Evolutionary conservation across 2,113 vertebrate genomes (phyloP), one percentile per base, ranked within the genome.

Genomic region (Cercopithecus mona): DNA sequence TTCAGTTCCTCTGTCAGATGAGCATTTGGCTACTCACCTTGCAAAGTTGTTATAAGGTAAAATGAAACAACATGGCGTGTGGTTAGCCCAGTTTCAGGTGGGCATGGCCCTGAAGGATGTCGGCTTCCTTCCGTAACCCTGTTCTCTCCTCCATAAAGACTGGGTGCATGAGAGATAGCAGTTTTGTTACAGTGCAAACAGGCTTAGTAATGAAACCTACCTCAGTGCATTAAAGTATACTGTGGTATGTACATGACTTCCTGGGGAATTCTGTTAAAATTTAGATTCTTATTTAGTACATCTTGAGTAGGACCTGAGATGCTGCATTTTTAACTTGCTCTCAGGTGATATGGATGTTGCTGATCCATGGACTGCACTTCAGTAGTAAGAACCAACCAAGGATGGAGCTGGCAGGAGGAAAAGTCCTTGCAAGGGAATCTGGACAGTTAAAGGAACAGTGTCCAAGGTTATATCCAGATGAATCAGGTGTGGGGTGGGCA

Each of bases 201-300:
- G 52, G 45, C 73, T 66, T 5, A 30, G 2, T 50, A 11, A 38
- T 9, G 32, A 88, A 88, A 78, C 40, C 30, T 52, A 16, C 22
- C 12, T 0, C 17, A 30, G 18, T 25, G 8, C 38, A 40, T n/a
- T 57, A 38, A 89, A 79, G 5, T 14, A 38, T 2, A 57, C 22
- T 40, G 23, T 10, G 45, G 38, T 32, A 12, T 13, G 13, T 7
- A 8, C 18, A 38, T 0, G 0, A 38, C 5, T 61, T 20, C 86
- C 5, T 12, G 6, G 18, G 73, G 52, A 32, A 61, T 35, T 30
- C 59, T 70, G 40, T 43, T 90, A 73, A 86, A 40, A 70, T 79
- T 76, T 61, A 78, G 18, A 82, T 66, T 85, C 32, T 48, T 88
- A 78, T 48, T 85, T 59, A 23, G 13, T 50, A 40, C 17, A 32